A percentile compares a stretch with the other conserved stretches of the same genome.
phyloP scores from a whole-genome alignment of 2,113 vertebrate species.

The Forbesichthys agassizii region DNA sequence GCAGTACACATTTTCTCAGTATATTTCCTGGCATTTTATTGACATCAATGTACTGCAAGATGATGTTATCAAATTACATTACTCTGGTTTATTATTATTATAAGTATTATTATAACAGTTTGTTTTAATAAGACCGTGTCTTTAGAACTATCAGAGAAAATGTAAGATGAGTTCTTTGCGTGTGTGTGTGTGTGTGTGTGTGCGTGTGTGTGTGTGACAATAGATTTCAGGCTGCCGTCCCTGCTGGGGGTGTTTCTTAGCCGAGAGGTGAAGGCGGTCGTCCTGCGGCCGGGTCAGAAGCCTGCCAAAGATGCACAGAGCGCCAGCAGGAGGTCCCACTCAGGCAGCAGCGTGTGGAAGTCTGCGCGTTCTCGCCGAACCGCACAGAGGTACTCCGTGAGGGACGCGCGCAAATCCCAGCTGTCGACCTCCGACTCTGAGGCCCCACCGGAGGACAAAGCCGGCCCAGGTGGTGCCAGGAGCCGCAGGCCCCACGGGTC shows the following conservation, averaged over 20 bases:
- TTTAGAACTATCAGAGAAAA: too few species aligned
- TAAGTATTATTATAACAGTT: too few species aligned
- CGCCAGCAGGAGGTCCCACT: conserved; percentile 65
- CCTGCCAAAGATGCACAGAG: conserved; percentile 71
- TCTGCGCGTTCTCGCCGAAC: conserved; percentile 77
- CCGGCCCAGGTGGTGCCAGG: conserved; percentile 46
- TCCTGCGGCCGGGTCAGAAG: conserved; percentile 81
- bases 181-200: conserved; percentile 11
- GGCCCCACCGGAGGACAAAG: conserved; percentile 85
- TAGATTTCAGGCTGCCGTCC: conserved; percentile 88
- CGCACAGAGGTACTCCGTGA: conserved; percentile 85
- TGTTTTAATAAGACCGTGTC: too few species aligned
- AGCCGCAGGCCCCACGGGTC: conserved; percentile 77
- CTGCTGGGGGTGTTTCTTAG: conserved; percentile 78
- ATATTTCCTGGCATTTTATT: background rate
- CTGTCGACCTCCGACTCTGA: conserved; percentile 94
- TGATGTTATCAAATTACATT: background rate
- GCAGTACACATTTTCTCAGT: too few species aligned
- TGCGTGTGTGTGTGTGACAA: conserved; percentile 33
- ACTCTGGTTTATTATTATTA: too few species aligned
- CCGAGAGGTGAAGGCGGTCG: conserved; percentile 77
- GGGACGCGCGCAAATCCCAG: conserved; percentile 87
- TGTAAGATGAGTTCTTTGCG: conserved; percentile 3
- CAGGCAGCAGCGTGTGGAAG: conserved; percentile 77
- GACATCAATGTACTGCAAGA: background rate